phyloP scores from a whole-genome alignment of 2,113 vertebrate species.

The Peromyscus polionotus region DNA sequence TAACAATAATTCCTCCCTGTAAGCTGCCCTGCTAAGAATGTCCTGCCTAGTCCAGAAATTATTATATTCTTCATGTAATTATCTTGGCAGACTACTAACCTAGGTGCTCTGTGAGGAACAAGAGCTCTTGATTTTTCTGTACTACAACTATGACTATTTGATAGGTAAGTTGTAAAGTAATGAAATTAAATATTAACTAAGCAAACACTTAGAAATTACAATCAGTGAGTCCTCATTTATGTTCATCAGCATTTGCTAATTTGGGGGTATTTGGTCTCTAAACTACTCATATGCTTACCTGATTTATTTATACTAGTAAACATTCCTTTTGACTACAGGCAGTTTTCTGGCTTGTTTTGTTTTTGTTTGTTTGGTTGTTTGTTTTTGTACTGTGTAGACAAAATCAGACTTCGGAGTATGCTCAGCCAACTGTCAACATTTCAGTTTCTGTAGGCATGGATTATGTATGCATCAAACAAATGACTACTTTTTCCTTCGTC shows the following conservation, averaged over 20 bases:
- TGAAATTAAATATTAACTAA: neutral
- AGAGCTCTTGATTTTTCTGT: neutral
- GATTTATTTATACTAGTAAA: neutral
- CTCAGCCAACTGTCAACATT: constrained; percentile 42
- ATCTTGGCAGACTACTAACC: neutral
- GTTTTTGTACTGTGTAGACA: neutral
- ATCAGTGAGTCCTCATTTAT: neutral
- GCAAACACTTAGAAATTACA: neutral
- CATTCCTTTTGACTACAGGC: neutral
- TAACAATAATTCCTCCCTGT: neutral
- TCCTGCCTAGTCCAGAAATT: neutral
- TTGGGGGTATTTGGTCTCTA: neutral
- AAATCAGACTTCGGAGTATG: neutral
- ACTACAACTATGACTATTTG: neutral
- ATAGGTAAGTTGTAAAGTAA: neutral
- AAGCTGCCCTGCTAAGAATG: neutral
- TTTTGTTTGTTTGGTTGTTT: neutral
- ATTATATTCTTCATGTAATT: neutral
- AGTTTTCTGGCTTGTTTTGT: neutral
- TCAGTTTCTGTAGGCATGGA: neutral
- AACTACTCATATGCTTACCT: neutral
- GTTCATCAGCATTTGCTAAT: constrained; percentile 28
- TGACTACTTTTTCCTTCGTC: neutral
- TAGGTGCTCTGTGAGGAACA: neutral
- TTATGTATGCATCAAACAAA: constrained; percentile 5